These are phyloP conservation scores for Myotis planiceps DNA, from an alignment of 2,797 vertebrate species.

Conservation along the genomic window DNA sequence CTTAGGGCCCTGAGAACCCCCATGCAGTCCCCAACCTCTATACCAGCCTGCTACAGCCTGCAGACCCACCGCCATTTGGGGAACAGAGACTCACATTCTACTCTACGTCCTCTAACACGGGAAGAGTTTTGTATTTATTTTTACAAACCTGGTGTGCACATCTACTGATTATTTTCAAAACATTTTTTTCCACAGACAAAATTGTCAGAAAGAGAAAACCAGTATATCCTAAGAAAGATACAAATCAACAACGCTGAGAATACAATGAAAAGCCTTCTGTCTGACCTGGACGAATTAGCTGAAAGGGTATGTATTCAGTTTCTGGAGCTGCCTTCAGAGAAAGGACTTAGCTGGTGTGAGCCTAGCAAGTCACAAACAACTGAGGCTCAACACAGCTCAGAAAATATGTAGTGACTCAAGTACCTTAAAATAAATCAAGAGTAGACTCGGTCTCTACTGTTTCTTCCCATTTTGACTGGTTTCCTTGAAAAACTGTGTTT, in stretches of 20 bases:
- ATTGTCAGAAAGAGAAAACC: constrained; percentile 91
- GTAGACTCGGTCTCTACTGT: background rate
- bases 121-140: background rate
- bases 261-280: constrained; percentile 83
- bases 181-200: constrained; percentile 84
- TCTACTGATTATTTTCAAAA: constrained; percentile 49
- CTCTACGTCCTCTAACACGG: background rate
- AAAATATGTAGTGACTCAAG: constrained; percentile 1
- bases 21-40: background rate
- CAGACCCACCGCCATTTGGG: background rate
- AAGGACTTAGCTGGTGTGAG: background rate
- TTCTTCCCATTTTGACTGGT: background rate
- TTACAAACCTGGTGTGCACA: background rate
- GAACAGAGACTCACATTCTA: background rate
- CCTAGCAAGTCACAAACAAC: background rate
- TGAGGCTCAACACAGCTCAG: background rate
- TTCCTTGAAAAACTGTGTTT: constrained; percentile 13
- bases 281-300: constrained; percentile 87
- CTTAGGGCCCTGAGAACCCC: background rate
- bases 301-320: constrained; percentile 88
- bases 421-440: constrained; percentile 48
- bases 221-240: constrained; percentile 86
- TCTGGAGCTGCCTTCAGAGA: constrained; percentile 14
- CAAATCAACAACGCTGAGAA: constrained; percentile 88
- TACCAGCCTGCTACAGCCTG: background rate